Evolutionary conservation across 2,113 vertebrate species (phyloP).

Genomic region (Siniperca chuatsi): DNA sequence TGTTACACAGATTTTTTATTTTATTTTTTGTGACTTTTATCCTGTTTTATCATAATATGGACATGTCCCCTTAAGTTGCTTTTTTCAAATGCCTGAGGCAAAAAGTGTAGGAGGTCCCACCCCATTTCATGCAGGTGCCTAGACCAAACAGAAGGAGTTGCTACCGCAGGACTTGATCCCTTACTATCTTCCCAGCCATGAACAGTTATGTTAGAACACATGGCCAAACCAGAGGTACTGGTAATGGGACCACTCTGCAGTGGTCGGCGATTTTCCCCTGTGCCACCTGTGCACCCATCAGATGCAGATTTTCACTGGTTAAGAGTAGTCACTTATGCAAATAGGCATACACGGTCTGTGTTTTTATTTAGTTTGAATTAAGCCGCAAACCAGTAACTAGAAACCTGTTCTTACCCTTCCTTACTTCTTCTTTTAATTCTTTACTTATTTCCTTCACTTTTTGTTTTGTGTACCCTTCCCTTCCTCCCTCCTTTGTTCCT

Average conservation of each 20-base stretch:
- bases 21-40: neutral
- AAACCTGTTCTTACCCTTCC: neutral
- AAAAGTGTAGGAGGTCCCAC: neutral
- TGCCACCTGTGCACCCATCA: neutral
- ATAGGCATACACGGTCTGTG: neutral
- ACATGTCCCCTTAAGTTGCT: neutral
- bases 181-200: neutral
- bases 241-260: neutral
- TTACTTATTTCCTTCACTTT: neutral
- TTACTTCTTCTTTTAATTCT: neutral
- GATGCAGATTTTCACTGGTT: neutral
- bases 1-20: neutral
- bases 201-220: neutral
- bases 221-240: neutral
- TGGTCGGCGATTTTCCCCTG: neutral
- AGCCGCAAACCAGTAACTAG: neutral
- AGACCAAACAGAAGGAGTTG: neutral
- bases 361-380: neutral
- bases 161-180: neutral
- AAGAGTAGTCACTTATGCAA: neutral
- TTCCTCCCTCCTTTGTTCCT: conserved; percentile 22
- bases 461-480: conserved; percentile 6
- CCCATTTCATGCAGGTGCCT: neutral
- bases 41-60: neutral
- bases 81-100: neutral